Evolutionary conservation across 2,797 vertebrate genomes (phyloP), one percentile per base, ranked within the genome.

Genomic region (Lophotriccus pileatus): DNA sequence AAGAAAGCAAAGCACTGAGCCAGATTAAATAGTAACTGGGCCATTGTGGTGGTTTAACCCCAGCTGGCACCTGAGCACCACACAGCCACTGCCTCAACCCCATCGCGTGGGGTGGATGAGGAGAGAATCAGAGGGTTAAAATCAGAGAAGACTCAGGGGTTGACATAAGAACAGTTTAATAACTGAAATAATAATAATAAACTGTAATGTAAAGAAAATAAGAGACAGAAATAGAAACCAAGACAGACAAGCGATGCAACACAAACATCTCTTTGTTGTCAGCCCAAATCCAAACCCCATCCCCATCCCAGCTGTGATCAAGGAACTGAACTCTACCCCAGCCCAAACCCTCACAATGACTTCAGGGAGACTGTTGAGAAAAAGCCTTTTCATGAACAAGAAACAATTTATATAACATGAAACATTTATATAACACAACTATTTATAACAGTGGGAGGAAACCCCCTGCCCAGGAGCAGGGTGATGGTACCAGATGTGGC

Each of bases 21-120:
- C 25, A 22, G 53, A 28, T 9, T 7, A 60, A 77, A n/a, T 12
- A 75, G 22, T 28, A 15, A 34, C 37, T 18, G 56, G 41, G 50
- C 1, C 3, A 3, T 1, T 46, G 63, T 43, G 12, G 7, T 25
- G 32, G 37, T 8, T 52, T 52, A 67, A 58, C 14, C 14, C 23
- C n/a, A 60, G 30, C 19, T 34, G 28, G 59, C 30, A 62, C 16
- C 27, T 14, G 19, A 76, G 64, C 30, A 72, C 20, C 53, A 34
- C 49, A 8, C 43, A 73, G 55, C 34, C 30, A 24, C 32, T 63
- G 6, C 2, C 68, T 21, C 47, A 28, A 4, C 7, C n/a, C 20
- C 16, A 5, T 7, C 27, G 37, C 0, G 0, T 34, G 69, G 21
- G 53, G 60, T 14, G 8, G 13, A 16, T 52, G 50, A 18, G 50